Conservation (phyloP, 2,888 invertebrate genomes). For the Meiosimyza platycephala region DNA sequence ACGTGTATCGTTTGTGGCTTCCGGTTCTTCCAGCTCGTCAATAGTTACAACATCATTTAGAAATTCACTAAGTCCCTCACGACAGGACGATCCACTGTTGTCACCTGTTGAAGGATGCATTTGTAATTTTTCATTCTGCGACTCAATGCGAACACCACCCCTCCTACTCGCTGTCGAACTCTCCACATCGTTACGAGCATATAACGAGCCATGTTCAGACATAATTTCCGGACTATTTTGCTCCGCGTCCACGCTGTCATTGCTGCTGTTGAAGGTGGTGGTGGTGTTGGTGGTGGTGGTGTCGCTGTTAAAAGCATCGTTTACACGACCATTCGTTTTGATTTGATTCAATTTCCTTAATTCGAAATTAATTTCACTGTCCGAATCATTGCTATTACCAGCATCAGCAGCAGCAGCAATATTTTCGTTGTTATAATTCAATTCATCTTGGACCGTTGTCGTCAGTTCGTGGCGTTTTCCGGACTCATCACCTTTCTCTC, state of each 20-base stretch:
- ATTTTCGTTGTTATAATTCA: slow-evolving; percentile 7
- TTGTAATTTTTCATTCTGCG: slow-evolving; percentile 3
- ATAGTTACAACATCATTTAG: slow-evolving; percentile 49
- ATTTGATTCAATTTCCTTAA: slow-evolving; percentile 40
- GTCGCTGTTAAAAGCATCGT: slow-evolving; percentile 32
- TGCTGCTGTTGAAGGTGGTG: no score
- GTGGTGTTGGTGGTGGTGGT: slow-evolving; percentile 32
- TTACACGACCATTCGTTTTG: slow-evolving; percentile 41
- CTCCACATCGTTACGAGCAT: slow-evolving; percentile 30
- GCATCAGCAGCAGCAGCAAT: neutral
- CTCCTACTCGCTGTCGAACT: slow-evolving; percentile 24
- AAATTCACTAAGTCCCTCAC: slow-evolving; percentile 49
- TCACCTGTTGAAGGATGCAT: slow-evolving; percentile 1
- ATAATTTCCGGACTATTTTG: neutral
- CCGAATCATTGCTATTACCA: slow-evolving; percentile 35
- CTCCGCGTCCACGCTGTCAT: no score
- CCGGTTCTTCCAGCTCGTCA: slow-evolving; percentile 30
- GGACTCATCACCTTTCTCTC: slow-evolving; percentile 36
- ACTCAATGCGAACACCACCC: no score
- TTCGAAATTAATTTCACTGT: slow-evolving; percentile 35
- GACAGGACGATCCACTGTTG: slow-evolving; percentile 41
- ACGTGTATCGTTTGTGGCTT: slow-evolving; percentile 20
- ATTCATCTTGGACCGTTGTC: slow-evolving; percentile 33
- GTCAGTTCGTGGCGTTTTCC: slow-evolving; percentile 43
- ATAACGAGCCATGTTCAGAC: no score